Conservation (phyloP, 1,140 invertebrate species). For the Thaumatotibia leucotreta region DNA sequence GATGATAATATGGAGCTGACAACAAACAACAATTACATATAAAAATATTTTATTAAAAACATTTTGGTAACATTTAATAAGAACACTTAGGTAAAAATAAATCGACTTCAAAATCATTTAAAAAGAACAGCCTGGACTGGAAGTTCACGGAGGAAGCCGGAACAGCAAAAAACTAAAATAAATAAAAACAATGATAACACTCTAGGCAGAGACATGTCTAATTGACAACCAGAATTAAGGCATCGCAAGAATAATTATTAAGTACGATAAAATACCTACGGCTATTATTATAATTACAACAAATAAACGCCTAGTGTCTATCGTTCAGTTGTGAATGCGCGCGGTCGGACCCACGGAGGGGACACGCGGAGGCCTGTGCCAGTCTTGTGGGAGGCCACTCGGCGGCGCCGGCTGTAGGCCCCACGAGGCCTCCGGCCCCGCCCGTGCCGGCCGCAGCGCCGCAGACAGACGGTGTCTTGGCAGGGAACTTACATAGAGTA, state of each 20-base stretch:
- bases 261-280: constrained; percentile 78
- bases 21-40: constrained; percentile 69
- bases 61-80: constrained; percentile 79
- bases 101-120: constrained; percentile 77
- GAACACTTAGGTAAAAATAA: constrained; percentile 79
- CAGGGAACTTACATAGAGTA: constrained; percentile 69
- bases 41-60: constrained; percentile 80
- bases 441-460: constrained; percentile 16
- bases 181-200: constrained; percentile 76
- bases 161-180: constrained; percentile 75
- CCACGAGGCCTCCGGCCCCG: constrained; percentile 15
- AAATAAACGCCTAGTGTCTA: constrained; percentile 74
- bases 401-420: not conserved
- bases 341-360: constrained; percentile 8
- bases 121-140: constrained; percentile 77
- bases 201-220: constrained; percentile 77
- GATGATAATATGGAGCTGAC: not conserved
- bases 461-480: constrained; percentile 30
- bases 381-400: no score
- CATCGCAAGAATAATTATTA: constrained; percentile 78
- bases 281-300: constrained; percentile 77
- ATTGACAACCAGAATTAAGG: constrained; percentile 79
- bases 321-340: constrained; percentile 50
- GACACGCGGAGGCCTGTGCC: not conserved
- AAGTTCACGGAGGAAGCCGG: constrained; percentile 77